Conservation (phyloP, 2,113 vertebrate genomes). For the Tretioscincus oriximinensis region DNA sequence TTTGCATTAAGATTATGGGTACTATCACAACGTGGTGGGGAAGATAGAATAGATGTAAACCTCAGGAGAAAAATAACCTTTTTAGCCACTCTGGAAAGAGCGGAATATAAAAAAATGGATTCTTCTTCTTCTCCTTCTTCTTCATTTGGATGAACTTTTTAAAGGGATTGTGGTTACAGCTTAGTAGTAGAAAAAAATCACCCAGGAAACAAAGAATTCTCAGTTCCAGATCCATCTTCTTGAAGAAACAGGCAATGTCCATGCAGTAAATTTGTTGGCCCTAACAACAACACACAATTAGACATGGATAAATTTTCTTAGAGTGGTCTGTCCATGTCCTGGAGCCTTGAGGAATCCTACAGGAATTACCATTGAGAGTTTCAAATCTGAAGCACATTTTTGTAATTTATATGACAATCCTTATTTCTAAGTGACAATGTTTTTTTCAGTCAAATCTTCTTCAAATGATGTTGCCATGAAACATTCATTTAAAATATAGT, state of each 20-base stretch:
- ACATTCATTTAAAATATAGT: constrained; percentile 3
- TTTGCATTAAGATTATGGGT: too few species aligned
- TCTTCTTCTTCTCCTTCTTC: too few species aligned
- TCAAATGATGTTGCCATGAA: neutral
- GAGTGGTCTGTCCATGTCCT: neutral
- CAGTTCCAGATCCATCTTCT: too few species aligned
- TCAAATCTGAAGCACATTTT: neutral
- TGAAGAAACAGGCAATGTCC: neutral
- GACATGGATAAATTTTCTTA: neutral
- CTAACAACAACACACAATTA: neutral
- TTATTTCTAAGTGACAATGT: neutral
- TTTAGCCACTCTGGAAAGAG: too few species aligned
- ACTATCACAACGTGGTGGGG: too few species aligned
- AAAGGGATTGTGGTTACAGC: too few species aligned
- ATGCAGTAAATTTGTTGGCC: too few species aligned
- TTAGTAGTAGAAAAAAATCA: too few species aligned
- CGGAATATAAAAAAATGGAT: too few species aligned
- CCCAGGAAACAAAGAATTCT: too few species aligned
- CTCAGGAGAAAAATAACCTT: too few species aligned
- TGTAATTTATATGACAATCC: neutral
- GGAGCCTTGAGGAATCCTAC: neutral
- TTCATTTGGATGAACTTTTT: neutral
- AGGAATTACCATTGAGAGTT: neutral
- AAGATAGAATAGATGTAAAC: too few species aligned
- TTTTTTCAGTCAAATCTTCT: neutral